Base-by-base conservation (phyloP, 2,113 vertebrate species). In the Saccopteryx leptura region DNA sequence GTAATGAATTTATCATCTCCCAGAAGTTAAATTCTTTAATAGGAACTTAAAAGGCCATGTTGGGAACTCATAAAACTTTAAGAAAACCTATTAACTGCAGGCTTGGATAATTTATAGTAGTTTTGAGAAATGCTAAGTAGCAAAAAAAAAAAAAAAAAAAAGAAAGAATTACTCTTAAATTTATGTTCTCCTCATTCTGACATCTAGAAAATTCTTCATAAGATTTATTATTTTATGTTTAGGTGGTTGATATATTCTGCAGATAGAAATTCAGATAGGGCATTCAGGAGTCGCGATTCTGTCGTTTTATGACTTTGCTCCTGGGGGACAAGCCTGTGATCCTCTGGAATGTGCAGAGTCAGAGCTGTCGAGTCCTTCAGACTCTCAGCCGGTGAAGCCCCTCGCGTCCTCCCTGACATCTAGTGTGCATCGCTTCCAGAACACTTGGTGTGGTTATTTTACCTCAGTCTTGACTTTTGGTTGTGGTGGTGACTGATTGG, bases 151-250 rank as follows among this genome's bases (percentile, higher is more conserved):
- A 88, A 82, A 83, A 82, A 86, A 78, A 94, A 76, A 90, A 88
- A 82, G 78, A 82, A 86, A 78, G 93, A 76, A 68, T 28, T n/a
- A 5, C 63, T 93, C n/a, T 82, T 56, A 96, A 91, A 95, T 98
- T 96, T 48, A 86, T 81, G 24, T 69, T 95, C 48, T 68, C n/a
- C 21, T 95, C 58, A 93, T 81, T 94, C 61, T 92, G 88, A 95
- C 76, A 84, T 94, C 85, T 72, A 50, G 46, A 96, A 98, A 94
- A 74, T 46, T 66, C 21, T 83, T 86, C 33, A 69, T 33, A 88
- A 82, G 90, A 96, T 96, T 98, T 97, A 97, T 95, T 96, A 79
- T 85, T 91, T 15, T 83, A 58, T 82, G 31, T 86, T 91, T 83
- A 69, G 18, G 78, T 88, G 50, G 69, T 48, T 96, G 91, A 96